phyloP scores from a whole-genome alignment of 2,888 invertebrate genomes.

The Athalia rosae region DNA sequence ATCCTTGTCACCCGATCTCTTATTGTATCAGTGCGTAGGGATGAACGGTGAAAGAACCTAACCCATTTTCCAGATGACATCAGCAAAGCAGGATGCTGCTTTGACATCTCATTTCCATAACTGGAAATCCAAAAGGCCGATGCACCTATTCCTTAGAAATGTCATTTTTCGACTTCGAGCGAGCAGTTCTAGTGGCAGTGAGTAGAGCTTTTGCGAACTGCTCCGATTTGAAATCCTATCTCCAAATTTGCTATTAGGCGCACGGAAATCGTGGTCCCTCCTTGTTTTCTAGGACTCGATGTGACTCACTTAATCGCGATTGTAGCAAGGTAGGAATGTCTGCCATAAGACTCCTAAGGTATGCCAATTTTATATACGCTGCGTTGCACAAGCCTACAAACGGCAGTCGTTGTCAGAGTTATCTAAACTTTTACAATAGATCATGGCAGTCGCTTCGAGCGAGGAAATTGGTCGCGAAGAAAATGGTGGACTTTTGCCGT shows the following conservation, averaged over 20 bases:
- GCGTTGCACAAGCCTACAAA: background rate
- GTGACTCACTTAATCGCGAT: slow-evolving; percentile 21
- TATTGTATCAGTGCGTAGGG: background rate
- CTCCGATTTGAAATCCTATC: background rate
- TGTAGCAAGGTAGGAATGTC: slow-evolving; percentile 11
- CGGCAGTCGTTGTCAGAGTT: background rate
- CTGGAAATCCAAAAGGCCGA: background rate
- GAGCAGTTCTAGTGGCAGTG: slow-evolving; percentile 5
- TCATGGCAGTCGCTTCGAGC: background rate
- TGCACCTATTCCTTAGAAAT: background rate
- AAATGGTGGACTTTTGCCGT: background rate
- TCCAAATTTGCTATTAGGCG: background rate
- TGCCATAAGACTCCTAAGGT: slow-evolving; percentile 7
- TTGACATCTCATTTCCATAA: slow-evolving; percentile 5
- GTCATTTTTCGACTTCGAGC: background rate
- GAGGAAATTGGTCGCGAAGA: background rate
- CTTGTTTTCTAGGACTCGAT: background rate
- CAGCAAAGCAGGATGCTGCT: slow-evolving; percentile 12
- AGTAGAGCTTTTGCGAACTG: background rate
- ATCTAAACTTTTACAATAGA: background rate
- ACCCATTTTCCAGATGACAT: slow-evolving; percentile 5
- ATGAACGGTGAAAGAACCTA: background rate
- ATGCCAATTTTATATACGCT: slow-evolving; percentile 9
- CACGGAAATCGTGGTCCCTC: background rate
- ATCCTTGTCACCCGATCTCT: slow-evolving; percentile 9